Evolutionary conservation across 2,113 vertebrate species (phyloP), one percentile per base, ranked within the genome.

Genomic region (Odobenus rosmarus): DNA sequence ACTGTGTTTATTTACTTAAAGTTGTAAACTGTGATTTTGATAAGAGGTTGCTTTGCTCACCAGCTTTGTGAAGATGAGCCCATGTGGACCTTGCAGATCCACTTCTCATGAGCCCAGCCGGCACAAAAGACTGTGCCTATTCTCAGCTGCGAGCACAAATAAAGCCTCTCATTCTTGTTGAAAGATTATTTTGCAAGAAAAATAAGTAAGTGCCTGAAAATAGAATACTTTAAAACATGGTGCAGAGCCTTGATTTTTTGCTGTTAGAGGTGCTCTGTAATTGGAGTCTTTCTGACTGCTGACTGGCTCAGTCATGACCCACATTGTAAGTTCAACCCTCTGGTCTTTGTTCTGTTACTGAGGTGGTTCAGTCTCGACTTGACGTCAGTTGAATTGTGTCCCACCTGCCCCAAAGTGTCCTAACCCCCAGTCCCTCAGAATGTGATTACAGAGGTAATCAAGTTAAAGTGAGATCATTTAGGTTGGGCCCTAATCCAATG

Each of bases 1-100:
- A 84, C 61, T 9, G 16, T 88, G 88, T 87, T 91, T 88, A 83
- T 83, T 96, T 81, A 95, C 89, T 81, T 87, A 61, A 71, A 97
- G 87, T 61, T 71, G 87, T 84, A 85, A 81, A 74, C 72, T 55
- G 90, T 0, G 28, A 24, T 95, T 97, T 97, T 93, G 67, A 16
- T 64, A 88, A 67, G 95, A 91, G 88, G 76, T 55, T 49, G 76
- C 55, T 76, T 80, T 5, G 11, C 23, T 94, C 24, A 15, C 39
- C 39, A 61, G 26, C 84, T 77, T 90, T 85, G 51, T 26, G 80
- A 87, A 61, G 88, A 85, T 26, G 76, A 96, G 88, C 82, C 88
- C 13, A 16, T 0, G 9, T 4, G 67, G 87, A 57, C 59, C 67
- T 74, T 1, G 0, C n/a, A 21, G 49, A 76, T 67, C 4, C 0